Base-by-base conservation (phyloP, 2,113 vertebrate species). In the Oryzias melastigma region DNA sequence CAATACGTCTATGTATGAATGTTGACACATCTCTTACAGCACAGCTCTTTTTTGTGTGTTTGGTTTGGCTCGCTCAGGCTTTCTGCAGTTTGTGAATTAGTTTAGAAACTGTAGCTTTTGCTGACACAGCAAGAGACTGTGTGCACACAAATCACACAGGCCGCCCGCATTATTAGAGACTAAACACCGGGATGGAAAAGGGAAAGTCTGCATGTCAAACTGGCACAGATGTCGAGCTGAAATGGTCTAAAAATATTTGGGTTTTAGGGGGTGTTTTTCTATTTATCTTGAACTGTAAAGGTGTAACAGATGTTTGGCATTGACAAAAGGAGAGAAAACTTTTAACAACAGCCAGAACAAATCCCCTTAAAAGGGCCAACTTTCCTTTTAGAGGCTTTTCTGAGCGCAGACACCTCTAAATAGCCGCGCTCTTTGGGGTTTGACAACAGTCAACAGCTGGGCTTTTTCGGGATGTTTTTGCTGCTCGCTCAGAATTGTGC, bases 161-260 rank as follows among this genome's bases (percentile, higher is more conserved):
- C 60, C 19, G 46, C 66, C 61, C 64, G 66, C 50, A 42, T 80
- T 75, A 70, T 56, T 68, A 52, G 56, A 65, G 62, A 66, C 62
- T 71, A 68, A 81, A 63, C 62, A 73, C 68, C 58, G n/a, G 5
- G 5, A 19, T 53, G 35, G 47, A 74, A 63, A 73, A 56, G 52
- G 29, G 24, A 35, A 35, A 27, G 25, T 60, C 64, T 73, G 46
- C 12, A 15, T 68, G 60, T 62, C 63, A 63, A 84, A 87, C 65
- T 73, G 44, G 51, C 77, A 69, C 70, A 86, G 73, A 83, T 82
- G 76, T 77, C 63, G 7, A 35, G 29, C 29, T 35, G 8, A 35
- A 35, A 42, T 58, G 60, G 4, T 22, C 42, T 42, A 43, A 42
- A 24, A 47, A 47, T 63, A 57, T 60, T 14, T 27, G 46, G 49